A percentile compares a stretch with the other conserved stretches of the same genome.
Conservation (phyloP, 2,888 invertebrate species). For the Cremastinae sp. region DNA sequence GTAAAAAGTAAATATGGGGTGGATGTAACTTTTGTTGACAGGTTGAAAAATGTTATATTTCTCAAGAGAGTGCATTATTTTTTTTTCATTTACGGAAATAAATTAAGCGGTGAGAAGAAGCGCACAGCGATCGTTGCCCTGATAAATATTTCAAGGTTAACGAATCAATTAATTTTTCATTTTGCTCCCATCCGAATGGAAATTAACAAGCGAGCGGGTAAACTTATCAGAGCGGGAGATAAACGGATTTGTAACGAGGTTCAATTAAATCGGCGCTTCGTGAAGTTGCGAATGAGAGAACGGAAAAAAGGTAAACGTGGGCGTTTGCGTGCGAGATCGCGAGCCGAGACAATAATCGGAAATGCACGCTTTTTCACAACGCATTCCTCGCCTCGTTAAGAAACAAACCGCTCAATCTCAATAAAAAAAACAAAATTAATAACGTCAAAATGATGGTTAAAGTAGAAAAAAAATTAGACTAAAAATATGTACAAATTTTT, state of each 20-base stretch:
- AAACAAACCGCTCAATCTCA: too few relatives aligned
- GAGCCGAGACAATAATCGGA: constrained; percentile 7
- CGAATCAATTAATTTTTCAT: too few relatives aligned
- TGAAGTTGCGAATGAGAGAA: not conserved
- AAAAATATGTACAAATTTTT: not conserved
- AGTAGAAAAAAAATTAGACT: not conserved
- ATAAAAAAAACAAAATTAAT: not conserved
- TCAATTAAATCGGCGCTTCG: not conserved
- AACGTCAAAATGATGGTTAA: not conserved
- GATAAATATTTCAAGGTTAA: too few relatives aligned
- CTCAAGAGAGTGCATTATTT: too few relatives aligned
- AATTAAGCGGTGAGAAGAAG: too few relatives aligned
- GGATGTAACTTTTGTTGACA: too few relatives aligned
- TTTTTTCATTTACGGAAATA: too few relatives aligned
- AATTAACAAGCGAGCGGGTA: too few relatives aligned
- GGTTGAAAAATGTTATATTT: too few relatives aligned
- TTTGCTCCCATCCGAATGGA: too few relatives aligned
- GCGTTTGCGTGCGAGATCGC: not conserved
- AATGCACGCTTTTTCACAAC: not conserved
- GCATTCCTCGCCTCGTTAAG: not conserved
- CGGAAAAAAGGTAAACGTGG: not conserved
- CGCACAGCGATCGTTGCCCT: too few relatives aligned
- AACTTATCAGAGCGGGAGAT: not conserved
- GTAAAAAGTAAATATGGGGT: too few relatives aligned
- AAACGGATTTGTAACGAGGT: not conserved